These are phyloP conservation scores for Eupristina koningsbergeri DNA, from an alignment of 1,140 invertebrate species.

Conservation along the genomic window DNA sequence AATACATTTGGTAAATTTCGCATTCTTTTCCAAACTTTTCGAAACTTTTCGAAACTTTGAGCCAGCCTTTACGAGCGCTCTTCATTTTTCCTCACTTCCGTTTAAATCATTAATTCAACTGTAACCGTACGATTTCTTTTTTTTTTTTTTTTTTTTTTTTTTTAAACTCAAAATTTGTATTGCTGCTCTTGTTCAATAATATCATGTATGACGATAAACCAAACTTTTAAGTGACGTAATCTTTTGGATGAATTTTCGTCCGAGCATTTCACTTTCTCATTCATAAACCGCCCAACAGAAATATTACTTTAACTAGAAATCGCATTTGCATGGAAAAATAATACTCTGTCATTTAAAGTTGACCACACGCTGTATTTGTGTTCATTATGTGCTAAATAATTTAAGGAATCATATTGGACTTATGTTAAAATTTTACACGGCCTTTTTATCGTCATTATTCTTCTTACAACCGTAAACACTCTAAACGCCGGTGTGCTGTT, in stretches of 20 bases:
- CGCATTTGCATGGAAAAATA: not conserved
- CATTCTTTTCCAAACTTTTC: not conserved
- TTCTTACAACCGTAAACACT: not conserved
- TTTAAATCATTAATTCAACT: not conserved
- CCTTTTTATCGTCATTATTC: not conserved
- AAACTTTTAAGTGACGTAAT: not conserved
- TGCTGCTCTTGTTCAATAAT: not conserved
- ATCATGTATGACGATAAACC: constrained; percentile 1
- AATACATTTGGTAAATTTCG: not conserved
- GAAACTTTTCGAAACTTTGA: too few species aligned
- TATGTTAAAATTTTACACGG: not conserved
- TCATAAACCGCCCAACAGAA: not conserved
- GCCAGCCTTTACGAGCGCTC: not conserved
- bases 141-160: too few species aligned
- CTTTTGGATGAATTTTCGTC: not conserved
- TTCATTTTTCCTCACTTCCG: not conserved
- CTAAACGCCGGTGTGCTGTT: not conserved
- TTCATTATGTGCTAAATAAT: not conserved
- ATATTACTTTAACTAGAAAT: not conserved
- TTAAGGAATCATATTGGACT: not conserved
- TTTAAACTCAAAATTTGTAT: too few species aligned
- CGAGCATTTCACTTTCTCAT: constrained; percentile 13
- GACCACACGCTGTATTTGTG: not conserved
- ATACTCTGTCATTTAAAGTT: not conserved
- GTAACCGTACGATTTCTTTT: not conserved